Conservation (phyloP, 2,113 vertebrate species). For the Solea senegalensis region DNA sequence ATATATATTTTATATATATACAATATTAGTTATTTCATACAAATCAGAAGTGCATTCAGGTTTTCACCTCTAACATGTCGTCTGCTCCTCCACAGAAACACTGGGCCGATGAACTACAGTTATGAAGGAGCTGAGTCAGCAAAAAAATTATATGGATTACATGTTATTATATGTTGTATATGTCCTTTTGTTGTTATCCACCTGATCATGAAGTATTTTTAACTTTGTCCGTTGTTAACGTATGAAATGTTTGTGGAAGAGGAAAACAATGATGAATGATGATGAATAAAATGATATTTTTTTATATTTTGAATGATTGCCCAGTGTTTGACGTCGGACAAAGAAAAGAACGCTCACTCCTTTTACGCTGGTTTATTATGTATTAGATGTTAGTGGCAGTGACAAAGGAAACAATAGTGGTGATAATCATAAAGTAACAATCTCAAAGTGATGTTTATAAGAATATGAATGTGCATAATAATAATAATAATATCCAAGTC, state of each 20-base stretch:
- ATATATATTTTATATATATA: no score
- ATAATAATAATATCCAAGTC: no score
- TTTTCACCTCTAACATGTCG: not conserved
- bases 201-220: constrained; percentile 11
- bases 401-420: no score
- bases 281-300: no score
- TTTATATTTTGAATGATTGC: no score
- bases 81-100: constrained; percentile 65
- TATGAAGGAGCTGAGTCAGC: constrained; percentile 37
- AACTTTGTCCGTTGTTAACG: constrained; percentile 2
- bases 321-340: no score
- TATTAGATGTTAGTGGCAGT: no score
- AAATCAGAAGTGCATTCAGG: not conserved
- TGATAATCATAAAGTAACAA: no score
- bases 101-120: constrained; percentile 80
- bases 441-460: no score
- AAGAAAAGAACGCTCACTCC: no score
- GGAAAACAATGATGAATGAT: not conserved
- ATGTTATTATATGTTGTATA: not conserved
- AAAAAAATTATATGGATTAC: not conserved
- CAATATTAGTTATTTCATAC: not conserved
- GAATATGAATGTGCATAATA: no score
- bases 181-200: not conserved
- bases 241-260: not conserved
- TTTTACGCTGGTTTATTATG: no score